Evolutionary conservation across 2,113 vertebrate species (phyloP).

Genomic region (Mionectes macconnelli): DNA sequence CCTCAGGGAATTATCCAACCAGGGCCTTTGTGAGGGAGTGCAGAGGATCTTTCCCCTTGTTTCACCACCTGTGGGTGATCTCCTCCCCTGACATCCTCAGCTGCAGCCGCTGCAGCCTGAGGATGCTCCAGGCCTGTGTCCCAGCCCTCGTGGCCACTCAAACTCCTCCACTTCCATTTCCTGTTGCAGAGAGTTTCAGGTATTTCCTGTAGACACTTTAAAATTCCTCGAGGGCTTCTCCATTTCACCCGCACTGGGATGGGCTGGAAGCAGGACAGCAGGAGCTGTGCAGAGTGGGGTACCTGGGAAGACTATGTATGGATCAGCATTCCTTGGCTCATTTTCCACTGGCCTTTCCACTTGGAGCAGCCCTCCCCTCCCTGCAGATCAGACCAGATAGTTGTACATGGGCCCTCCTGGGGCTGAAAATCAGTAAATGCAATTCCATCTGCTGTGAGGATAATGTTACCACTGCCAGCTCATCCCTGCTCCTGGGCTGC

Average conservation of each 20-base stretch:
- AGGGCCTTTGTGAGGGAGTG: neutral
- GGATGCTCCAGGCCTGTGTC: neutral
- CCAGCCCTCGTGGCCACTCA: neutral
- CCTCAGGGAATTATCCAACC: neutral
- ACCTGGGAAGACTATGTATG: neutral
- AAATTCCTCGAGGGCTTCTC: constrained; percentile 8
- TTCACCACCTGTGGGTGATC: neutral
- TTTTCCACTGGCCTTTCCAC: neutral
- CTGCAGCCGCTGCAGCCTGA: neutral
- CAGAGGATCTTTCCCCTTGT: neutral
- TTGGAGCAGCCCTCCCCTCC: neutral
- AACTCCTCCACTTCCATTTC: constrained; percentile 19
- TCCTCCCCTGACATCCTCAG: neutral
- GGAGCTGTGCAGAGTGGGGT: neutral
- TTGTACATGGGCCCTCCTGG: neutral
- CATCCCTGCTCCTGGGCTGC: neutral
- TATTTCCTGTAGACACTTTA: constrained; percentile 42
- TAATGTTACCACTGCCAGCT: neutral
- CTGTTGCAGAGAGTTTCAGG: neutral
- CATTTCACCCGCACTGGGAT: neutral
- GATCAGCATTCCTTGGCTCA: neutral
- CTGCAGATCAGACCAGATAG: neutral
- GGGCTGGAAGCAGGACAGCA: neutral
- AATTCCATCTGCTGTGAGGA: neutral
- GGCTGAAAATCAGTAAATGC: neutral